Percentiles rank a stretch among this genome's conserved stretches.
phyloP scores from a whole-genome alignment of 2,797 vertebrate genomes.

The Hipposideros larvatus region DNA sequence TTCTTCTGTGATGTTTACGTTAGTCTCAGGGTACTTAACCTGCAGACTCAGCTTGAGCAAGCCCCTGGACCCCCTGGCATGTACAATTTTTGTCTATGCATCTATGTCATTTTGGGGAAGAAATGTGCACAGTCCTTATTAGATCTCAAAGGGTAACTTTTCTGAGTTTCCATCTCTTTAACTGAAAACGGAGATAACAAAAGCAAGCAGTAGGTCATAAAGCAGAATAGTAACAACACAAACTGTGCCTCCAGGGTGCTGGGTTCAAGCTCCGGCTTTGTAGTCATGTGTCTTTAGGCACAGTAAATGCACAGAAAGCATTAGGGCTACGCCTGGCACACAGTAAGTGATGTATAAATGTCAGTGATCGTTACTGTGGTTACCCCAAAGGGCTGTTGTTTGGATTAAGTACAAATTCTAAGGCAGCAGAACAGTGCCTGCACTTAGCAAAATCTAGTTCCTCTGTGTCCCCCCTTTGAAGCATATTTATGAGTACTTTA shows the following conservation, averaged over 20 bases:
- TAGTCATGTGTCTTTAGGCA: no score
- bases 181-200: neutral
- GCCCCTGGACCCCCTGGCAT: neutral
- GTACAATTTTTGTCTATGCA: neutral
- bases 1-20: neutral
- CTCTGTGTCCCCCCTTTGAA: fast-evolving
- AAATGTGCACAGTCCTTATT: neutral
- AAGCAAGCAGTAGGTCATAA: neutral
- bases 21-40: neutral
- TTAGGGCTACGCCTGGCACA: fast-evolving
- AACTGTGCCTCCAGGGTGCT: neutral
- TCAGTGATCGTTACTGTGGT: no score
- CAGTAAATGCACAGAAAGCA: neutral
- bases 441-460: neutral
- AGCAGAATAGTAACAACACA: neutral
- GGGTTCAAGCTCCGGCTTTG: neutral
- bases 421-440: neutral
- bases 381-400: neutral
- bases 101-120: neutral
- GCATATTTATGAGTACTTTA: neutral
- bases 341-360: neutral
- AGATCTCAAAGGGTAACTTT: neutral
- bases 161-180: neutral
- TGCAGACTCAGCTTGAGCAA: neutral
- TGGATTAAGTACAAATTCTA: neutral